Evolutionary conservation across 2,888 invertebrate species (phyloP), one percentile per base, ranked within the genome.

Genomic region (Gryllus longicercus): DNA sequence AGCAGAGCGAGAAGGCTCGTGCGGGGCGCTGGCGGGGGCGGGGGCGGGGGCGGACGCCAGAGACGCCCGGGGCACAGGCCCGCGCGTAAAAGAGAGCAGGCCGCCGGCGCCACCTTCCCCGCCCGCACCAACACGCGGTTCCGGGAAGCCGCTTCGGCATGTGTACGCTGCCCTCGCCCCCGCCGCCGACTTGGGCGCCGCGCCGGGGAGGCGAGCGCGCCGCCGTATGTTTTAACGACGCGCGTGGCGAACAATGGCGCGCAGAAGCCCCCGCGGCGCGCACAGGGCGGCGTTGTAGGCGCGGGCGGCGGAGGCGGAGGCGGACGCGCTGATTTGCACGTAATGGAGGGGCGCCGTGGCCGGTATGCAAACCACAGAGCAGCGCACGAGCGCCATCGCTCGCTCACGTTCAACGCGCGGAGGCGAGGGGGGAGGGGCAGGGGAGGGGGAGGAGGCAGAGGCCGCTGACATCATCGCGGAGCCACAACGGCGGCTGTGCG

Each of bases 341-440:
- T 63, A 63, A 51, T 77, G 77, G 50, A 11, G 77, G 77, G 77
- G 77, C 77, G 77, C 77, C n/a, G 77, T 50, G 23, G 18, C 23
- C 76, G 77, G 50, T 51, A 23, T 14, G 21, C 77, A 63, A 63
- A 63, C 63, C 63, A 63, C 63, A 63, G 63, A 63, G 63, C 14
- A n/a, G 63, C 63, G 63, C 63, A 11, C 4, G 63, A 63, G 50
- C 49, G 16, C 50, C 38, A 5, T 38, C 38, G 38, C 78, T 51
- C 16, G 77, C 63, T 10, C 63, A 18, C 63, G 16, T 18, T 63
- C 63, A 5, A 63, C 63, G 63, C 14, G n/a, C 16, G n/a, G 77
- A 8, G 77, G 21, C n/a, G 75, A 8, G 1, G 76, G 74, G 63
- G 78, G 51, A 16, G 21, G 16, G 49, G 21, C 1, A 77, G 74